phyloP scores from a whole-genome alignment of 2,888 invertebrate species.

The Pammene fasciana region DNA sequence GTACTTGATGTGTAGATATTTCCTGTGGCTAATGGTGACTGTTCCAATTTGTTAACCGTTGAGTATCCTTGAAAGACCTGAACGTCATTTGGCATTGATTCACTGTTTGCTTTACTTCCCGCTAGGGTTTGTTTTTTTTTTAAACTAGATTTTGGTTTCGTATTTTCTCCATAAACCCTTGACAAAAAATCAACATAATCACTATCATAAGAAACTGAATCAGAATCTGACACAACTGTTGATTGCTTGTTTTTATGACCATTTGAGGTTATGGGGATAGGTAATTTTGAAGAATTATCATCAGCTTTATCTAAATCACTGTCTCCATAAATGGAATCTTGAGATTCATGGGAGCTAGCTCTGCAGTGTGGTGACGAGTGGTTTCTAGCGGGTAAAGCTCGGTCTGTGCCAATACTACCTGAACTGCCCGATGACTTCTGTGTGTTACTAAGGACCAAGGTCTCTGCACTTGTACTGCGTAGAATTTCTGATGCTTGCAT shows the following conservation, averaged over 20 bases:
- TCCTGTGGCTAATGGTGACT: conserved; percentile 69
- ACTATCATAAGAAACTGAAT: conserved; percentile 72
- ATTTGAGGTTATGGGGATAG: conserved; percentile 31
- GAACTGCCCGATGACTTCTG: conserved; percentile 52
- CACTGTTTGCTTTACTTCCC: conserved; percentile 51
- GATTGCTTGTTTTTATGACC: conserved; percentile 24
- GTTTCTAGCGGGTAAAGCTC: conserved; percentile 56
- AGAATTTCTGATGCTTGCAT: conserved; percentile 45
- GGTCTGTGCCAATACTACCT: conserved; percentile 57
- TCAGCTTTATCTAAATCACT: conserved; percentile 60
- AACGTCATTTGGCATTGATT: conserved; percentile 47
- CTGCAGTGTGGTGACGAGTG: conserved; percentile 60
- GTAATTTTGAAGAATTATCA: conserved; percentile 50
- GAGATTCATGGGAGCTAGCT: conserved; percentile 66
- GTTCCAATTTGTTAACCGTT: conserved; percentile 62
- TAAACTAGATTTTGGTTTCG: conserved; percentile 61
- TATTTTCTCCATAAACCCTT: conserved; percentile 66
- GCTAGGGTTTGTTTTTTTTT: conserved; percentile 55
- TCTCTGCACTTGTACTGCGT: conserved; percentile 71
- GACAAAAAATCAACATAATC: conserved; percentile 74
- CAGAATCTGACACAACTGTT: conserved; percentile 56
- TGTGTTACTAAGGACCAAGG: conserved; percentile 59
- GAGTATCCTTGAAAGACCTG: conserved; percentile 65
- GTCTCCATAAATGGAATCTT: conserved; percentile 67
- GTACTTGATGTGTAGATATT: conserved; percentile 73